These are phyloP conservation scores for Lamproptera curius DNA, from an alignment of 2,888 invertebrate genomes.

Conservation along the genomic window DNA sequence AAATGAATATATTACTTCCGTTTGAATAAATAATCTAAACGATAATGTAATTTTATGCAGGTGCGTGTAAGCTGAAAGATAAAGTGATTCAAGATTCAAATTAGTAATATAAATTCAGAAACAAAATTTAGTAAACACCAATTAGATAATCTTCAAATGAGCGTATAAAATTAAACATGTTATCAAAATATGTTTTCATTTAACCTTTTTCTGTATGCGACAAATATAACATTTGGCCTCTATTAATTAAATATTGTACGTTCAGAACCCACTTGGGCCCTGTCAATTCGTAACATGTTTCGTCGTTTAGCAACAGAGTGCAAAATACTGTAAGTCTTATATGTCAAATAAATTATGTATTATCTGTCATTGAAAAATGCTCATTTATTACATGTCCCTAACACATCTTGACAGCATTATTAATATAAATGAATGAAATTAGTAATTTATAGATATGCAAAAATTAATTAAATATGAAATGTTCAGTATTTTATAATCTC, in stretches of 20 bases:
- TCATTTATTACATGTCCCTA: not conserved
- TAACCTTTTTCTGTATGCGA: conserved; percentile 1
- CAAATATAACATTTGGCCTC: not conserved
- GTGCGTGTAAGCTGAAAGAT: no score
- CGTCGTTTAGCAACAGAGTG: conserved; percentile 7
- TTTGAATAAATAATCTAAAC: conserved; percentile 8
- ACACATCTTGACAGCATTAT: no score
- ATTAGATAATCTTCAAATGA: no score
- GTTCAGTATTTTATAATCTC: no score
- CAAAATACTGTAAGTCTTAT: conserved; percentile 8
- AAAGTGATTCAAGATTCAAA: no score
- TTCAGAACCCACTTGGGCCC: conserved; percentile 11
- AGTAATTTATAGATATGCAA: no score
- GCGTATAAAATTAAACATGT: not conserved
- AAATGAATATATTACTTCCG: not conserved
- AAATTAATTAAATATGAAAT: no score
- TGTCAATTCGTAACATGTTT: conserved; percentile 6
- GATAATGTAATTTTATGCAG: not conserved
- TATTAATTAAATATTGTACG: conserved; percentile 1
- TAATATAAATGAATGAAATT: no score
- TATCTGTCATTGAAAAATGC: conserved; percentile 14
- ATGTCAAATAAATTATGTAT: conserved; percentile 6
- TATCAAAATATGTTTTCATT: conserved; percentile 2
- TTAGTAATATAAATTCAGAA: no score
- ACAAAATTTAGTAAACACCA: no score